Conservation (phyloP, 2,888 invertebrate genomes). For the Microchrysa polita region DNA sequence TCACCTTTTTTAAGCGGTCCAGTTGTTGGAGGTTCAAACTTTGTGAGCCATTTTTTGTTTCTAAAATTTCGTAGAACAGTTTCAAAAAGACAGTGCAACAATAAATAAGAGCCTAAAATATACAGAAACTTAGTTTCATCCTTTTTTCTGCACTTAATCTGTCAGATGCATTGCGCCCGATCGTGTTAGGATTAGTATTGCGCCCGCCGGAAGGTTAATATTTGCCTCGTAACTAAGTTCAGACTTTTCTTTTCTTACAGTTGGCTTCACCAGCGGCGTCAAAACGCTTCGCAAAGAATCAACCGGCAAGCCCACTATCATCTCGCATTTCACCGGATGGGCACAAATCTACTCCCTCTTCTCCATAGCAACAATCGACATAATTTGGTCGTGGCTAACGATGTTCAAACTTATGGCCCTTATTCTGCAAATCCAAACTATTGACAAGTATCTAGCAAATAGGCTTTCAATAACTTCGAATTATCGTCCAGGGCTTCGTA, state of each 20-base stretch:
- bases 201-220: too few species aligned
- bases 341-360: conserved; percentile 55
- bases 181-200: too few species aligned
- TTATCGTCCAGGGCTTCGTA: conserved; percentile 51
- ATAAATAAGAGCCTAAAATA: too few species aligned
- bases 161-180: too few species aligned
- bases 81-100: too few species aligned
- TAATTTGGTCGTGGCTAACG: conserved; percentile 54
- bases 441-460: conserved; percentile 53
- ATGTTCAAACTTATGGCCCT: conserved; percentile 50
- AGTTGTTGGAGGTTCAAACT: too few species aligned
- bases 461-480: conserved; percentile 50
- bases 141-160: too few species aligned
- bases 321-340: conserved; percentile 55
- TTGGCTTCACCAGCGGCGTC: conserved; percentile 29
- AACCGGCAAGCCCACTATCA: conserved; percentile 28
- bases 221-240: too few species aligned
- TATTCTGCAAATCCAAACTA: conserved; percentile 52
- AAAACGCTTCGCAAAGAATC: not conserved
- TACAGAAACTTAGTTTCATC: too few species aligned
- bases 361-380: conserved; percentile 51
- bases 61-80: too few species aligned
- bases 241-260: conserved; percentile 23
- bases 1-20: too few species aligned
- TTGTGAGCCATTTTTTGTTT: too few species aligned